A percentile compares a stretch with the other conserved stretches of the same genome.
Conservation (phyloP, 2,888 invertebrate species). For the Trachelus iudaicus region DNA sequence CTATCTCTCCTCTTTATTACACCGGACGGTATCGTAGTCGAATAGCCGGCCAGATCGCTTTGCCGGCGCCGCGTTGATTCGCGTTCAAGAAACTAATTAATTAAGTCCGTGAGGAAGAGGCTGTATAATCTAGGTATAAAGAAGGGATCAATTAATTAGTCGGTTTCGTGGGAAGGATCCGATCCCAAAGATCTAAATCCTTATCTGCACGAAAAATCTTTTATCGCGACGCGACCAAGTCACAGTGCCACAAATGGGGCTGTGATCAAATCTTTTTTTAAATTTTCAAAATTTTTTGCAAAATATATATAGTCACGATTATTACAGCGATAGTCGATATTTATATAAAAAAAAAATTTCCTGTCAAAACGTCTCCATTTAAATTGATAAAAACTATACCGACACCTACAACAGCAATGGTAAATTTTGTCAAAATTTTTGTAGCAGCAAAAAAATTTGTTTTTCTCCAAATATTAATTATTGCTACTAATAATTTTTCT, state of each 20-base stretch:
- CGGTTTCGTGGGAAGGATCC: constrained; percentile 7
- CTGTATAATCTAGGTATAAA: neutral
- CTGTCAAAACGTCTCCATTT: neutral
- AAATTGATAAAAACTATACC: too few relatives aligned
- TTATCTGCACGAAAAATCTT: neutral
- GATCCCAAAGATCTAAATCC: neutral
- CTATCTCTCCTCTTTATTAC: neutral
- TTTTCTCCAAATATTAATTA: too few relatives aligned
- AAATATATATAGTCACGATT: neutral
- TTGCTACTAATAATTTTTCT: too few relatives aligned
- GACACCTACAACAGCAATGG: neutral
- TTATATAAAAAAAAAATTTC: neutral
- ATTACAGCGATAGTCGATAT: too few relatives aligned
- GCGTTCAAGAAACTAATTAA: constrained; percentile 13
- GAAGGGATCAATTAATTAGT: constrained; percentile 22
- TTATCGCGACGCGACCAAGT: neutral
- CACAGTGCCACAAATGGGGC: too few relatives aligned
- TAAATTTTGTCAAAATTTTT: neutral
- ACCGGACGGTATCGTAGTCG: neutral
- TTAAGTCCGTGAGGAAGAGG: constrained; percentile 12
- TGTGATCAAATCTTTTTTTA: too few relatives aligned
- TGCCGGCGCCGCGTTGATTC: neutral
- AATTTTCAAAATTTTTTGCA: neutral
- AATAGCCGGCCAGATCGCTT: neutral
- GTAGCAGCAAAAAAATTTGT: neutral